Base-by-base conservation (phyloP, 2,113 vertebrate species). In the Phaethornis superciliosus region DNA sequence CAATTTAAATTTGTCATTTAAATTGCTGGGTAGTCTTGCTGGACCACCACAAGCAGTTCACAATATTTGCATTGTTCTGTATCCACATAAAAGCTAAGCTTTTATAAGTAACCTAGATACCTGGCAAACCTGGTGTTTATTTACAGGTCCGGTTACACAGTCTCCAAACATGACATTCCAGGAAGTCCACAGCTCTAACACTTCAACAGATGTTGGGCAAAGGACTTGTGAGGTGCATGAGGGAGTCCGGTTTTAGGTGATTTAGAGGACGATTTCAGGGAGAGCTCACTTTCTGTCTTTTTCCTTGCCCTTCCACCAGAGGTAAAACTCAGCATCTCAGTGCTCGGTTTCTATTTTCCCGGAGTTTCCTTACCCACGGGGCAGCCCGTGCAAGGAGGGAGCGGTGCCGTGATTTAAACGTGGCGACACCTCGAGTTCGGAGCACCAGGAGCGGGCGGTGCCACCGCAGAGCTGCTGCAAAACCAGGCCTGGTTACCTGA, bases 391-490 rank as follows among this genome's bases (percentile, higher is more conserved):
- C 0, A 4, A 24, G 11, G 18, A 37, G 7, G 23, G 8, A 22
- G 6, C 12, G 9, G 23, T 0, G 3, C 1, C 26, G 5, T 1
- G 14, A 16, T 4, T 5, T 4, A 8, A 17, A 8, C 13, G 1
- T 10, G n/a, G 26, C 1, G 55, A 26, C 15, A n/a, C 2, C 51
- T 27, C 5, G 1, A 3, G 42, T 15, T 9, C 46, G 9, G 8
- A 19, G 46, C 46, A 19, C 15, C 21, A 22, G 20, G 47, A 49
- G 47, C 47, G 9, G 47, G 47, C 47, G 20, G 47, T n/a, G n/a
- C 44, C 15, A 17, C 17, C 7, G 46, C 46, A 47, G 11, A 12
- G 10, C 11, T 40, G 40, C 40, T 40, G 40, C 40, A 40, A 47
- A 20, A 19, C 8, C 46, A 8, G 47, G 17, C 2, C 5, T 0